Evolutionary conservation across 2,888 invertebrate species (phyloP).

Genomic region (Silvanus unidentatus): DNA sequence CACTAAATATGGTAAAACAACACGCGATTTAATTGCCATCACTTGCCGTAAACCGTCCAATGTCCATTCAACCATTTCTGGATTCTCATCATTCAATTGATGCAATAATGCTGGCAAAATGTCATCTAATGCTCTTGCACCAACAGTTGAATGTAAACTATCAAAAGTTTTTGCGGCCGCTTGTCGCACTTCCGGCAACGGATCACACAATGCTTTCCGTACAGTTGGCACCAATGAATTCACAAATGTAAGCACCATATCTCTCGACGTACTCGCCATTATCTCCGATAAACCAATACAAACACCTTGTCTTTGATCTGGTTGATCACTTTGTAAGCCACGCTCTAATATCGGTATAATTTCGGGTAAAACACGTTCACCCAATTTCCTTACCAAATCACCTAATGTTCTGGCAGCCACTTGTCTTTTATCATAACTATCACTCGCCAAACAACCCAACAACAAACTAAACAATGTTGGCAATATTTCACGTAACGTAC

Average conservation of each 20-base stretch:
- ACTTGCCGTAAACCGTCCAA: conserved; percentile 95
- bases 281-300: conserved; percentile 98
- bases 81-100: conserved; percentile 73
- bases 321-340: conserved; percentile 82
- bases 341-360: conserved; percentile 96
- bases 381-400: conserved; percentile 93
- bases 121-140: conserved; percentile 90
- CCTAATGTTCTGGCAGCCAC: conserved; percentile 88
- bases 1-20: conserved; percentile 92
- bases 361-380: conserved; percentile 94
- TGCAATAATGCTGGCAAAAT: conserved; percentile 89
- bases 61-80: conserved; percentile 77
- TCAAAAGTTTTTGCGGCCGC: conserved; percentile 98
- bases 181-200: conserved; percentile 82
- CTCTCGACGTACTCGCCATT: conserved; percentile 91
- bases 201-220: conserved; percentile 90
- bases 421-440: conserved; percentile 85
- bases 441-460: conserved; percentile 87
- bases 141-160: conserved; percentile 90
- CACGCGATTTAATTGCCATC: conserved; percentile 93
- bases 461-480: conserved; percentile 89
- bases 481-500: conserved; percentile 91
- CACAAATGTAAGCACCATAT: conserved; percentile 87
- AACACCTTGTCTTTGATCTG: conserved; percentile 96
- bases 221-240: conserved; percentile 89